A percentile compares a stretch with the other conserved stretches of the same genome.
Evolutionary conservation across 1,140 invertebrate species (phyloP).

Genomic region (Acromyrmex heyeri): DNA sequence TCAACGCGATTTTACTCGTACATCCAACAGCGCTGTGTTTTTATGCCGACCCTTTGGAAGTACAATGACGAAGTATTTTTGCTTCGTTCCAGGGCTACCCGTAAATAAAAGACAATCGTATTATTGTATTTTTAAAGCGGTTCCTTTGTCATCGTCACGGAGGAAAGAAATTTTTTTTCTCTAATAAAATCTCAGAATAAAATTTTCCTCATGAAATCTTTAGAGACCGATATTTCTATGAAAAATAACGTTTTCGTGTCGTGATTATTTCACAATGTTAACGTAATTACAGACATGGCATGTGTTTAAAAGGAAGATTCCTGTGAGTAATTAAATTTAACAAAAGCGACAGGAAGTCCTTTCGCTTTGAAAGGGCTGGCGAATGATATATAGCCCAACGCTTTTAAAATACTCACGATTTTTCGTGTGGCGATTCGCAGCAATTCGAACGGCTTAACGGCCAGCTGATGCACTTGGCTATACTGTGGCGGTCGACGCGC

Average conservation of each 20-base stretch:
- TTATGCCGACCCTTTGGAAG: slow-evolving; percentile 5
- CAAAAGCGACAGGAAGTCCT: neutral
- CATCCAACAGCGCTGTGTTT: slow-evolving; percentile 3
- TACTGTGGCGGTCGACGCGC: neutral
- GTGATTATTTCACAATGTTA: neutral
- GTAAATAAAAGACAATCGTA: slow-evolving; percentile 36
- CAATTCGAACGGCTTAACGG: slow-evolving; percentile 8
- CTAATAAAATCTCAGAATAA: neutral
- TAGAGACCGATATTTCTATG: neutral
- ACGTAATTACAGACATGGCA: neutral
- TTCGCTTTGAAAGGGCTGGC: neutral
- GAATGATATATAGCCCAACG: neutral
- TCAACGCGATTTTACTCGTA: slow-evolving; percentile 4
- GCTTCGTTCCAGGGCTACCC: neutral
- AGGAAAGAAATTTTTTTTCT: slow-evolving; percentile 1
- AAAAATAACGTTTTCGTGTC: neutral
- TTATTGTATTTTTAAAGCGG: slow-evolving; percentile 32
- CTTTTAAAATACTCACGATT: slow-evolving; percentile 49
- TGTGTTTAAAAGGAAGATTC: neutral
- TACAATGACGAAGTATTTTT: neutral
- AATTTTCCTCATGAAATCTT: neutral
- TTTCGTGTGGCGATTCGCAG: neutral
- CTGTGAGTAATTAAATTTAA: neutral
- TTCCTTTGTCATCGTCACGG: slow-evolving; percentile 11
- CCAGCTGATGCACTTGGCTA: slow-evolving; percentile 57